Evolutionary conservation across 2,888 invertebrate species (phyloP).

Genomic region (Seira musarum): DNA sequence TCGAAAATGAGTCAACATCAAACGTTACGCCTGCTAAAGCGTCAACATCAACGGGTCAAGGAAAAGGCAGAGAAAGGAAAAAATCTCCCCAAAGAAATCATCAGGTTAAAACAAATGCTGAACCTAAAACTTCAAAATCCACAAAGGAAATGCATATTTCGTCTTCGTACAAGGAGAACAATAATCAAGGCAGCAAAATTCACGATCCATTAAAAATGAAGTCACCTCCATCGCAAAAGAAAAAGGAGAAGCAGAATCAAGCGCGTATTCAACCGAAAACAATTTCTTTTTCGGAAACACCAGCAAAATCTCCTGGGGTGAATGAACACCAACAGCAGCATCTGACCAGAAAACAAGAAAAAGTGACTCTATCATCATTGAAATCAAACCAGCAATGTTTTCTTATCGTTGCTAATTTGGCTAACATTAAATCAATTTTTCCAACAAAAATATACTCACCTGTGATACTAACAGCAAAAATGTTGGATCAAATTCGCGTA

Average conservation of each 20-base stretch:
- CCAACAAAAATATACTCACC: neutral
- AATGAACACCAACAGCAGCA: neutral
- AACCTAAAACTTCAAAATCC: neutral
- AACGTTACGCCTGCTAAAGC: too few relatives aligned
- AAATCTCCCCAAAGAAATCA: too few relatives aligned
- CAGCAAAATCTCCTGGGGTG: neutral
- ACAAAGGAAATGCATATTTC: too few relatives aligned
- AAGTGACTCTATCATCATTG: neutral
- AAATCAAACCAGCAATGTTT: neutral
- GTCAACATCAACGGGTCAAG: too few relatives aligned
- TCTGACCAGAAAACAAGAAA: too few relatives aligned
- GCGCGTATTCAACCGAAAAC: neutral
- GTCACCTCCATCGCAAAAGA: neutral
- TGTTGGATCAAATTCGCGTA: neutral
- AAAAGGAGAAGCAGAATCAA: neutral
- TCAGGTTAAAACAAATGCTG: neutral
- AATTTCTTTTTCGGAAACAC: neutral
- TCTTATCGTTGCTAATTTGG: neutral
- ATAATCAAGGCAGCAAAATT: neutral
- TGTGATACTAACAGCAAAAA: neutral
- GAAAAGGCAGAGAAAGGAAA: too few relatives aligned
- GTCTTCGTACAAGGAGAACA: too few relatives aligned
- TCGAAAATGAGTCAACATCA: too few relatives aligned
- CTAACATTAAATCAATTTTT: neutral
- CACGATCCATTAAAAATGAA: neutral